Base-by-base conservation (phyloP, 2,888 invertebrate genomes). In the Periphyllus acericola region DNA sequence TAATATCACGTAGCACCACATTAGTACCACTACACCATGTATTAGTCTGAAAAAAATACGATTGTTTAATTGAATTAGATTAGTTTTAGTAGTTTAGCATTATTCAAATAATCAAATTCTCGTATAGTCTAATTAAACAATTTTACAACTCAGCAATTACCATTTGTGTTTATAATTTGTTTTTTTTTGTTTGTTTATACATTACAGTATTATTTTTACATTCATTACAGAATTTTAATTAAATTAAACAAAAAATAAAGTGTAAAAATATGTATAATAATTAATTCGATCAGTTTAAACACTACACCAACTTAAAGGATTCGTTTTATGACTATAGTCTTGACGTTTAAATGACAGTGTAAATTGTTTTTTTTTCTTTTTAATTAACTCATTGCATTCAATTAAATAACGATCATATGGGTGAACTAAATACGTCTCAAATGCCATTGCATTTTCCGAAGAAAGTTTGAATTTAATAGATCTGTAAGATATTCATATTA, bases 301-400 rank as follows among this genome's bases (percentile, higher is more conserved):
- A 17, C 25, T 21, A 32, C 14, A 71, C 25, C 17, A 34, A 55
- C 25, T 32, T 71, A 52, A n/a, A 83, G 52, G 55, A 83, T 83
- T 83, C 82, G 72, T 83, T 72, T 83, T 52, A 74, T 32, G 32
- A 72, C 34, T 32, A 25, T 68, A 82, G 82, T 82, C 71, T 82
- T 82, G 52, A 34, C 34, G 52, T n/a, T 72, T 36, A 34, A 72
- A 68, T 29, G 40, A n/a, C n/a, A 81, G 21, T 55, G 34, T 36
- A 55, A 72, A 83, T 74, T 83, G 72, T 52, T 52, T 52, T 83
- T 72, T 55, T 60, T 82, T 71, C n/a, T 66, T 66, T 74, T 83
- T 52, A 72, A 72, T 83, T 72, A 83, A 55, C 83, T 72, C 83
- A 72, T 83, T 83, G 36, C 72, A 17, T 55, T 72, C 83, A 83